These are phyloP conservation scores for Portunus trituberculatus DNA, from an alignment of 1,140 invertebrate genomes.

Conservation along the genomic window DNA sequence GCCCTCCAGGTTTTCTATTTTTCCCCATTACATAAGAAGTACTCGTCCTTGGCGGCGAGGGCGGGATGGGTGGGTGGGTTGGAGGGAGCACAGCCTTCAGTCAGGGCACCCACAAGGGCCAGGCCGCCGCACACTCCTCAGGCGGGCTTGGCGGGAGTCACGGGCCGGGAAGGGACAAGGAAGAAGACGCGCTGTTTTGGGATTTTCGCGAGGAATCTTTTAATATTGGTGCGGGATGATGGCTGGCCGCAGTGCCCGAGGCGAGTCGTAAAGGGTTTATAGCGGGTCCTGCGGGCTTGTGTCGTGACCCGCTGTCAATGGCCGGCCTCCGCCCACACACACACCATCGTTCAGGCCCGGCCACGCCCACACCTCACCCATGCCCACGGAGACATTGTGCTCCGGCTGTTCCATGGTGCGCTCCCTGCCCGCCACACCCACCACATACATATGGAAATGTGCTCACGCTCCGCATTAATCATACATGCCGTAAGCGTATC, in stretches of 20 bases:
- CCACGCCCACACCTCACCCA: conserved; percentile 46
- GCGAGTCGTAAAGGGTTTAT: conserved; percentile 66
- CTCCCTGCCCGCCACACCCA: conserved; percentile 13
- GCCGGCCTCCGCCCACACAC: conserved; percentile 37
- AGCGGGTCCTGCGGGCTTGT: conserved; percentile 57
- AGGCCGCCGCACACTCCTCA: no score
- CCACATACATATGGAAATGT: conserved; percentile 33
- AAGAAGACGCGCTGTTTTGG: background rate
- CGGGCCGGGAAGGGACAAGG: background rate
- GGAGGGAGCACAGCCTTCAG: no score
- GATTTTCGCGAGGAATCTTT: background rate
- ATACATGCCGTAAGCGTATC: background rate
- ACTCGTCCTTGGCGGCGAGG: background rate
- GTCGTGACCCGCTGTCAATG: conserved; percentile 68
- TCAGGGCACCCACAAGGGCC: no score
- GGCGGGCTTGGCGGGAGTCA: no score
- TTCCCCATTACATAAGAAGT: no score
- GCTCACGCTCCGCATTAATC: background rate
- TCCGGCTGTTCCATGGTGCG: background rate
- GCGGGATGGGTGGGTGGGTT: background rate
- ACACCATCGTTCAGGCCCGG: conserved; percentile 24
- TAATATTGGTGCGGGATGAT: background rate
- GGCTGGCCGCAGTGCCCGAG: background rate
- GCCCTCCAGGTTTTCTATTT: no score
- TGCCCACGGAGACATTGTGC: conserved; percentile 32